Conservation (phyloP, 2,888 invertebrate genomes). For the Pristionchus arcanus region DNA sequence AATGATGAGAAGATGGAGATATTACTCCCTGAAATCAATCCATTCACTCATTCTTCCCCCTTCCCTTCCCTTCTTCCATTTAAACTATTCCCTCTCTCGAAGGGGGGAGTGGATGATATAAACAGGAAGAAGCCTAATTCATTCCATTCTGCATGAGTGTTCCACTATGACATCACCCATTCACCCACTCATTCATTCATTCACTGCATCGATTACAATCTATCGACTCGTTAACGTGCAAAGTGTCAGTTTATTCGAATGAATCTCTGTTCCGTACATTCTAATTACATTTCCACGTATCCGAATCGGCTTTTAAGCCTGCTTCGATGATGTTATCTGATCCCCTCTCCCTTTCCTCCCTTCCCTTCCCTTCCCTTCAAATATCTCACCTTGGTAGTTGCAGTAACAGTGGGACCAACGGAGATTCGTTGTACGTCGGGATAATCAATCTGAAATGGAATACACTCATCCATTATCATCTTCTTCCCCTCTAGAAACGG, state of each 20-base stretch:
- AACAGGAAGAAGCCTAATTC: not conserved
- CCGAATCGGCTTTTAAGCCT: not conserved
- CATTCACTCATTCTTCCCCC: not conserved
- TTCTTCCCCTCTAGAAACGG: not conserved
- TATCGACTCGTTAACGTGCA: not conserved
- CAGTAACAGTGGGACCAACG: constrained; percentile 38
- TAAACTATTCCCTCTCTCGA: constrained; percentile 54
- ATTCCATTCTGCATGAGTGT: not conserved
- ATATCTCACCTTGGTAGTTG: constrained; percentile 21
- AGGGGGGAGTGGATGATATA: constrained; percentile 58
- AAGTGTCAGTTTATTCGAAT: not conserved
- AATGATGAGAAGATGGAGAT: not conserved
- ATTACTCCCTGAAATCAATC: constrained; percentile 21
- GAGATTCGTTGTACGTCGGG: constrained; percentile 60
- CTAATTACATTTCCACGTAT: not conserved
- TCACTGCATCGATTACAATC: not conserved
- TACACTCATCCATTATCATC: not conserved
- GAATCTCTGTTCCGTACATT: not conserved
- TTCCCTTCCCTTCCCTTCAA: not conserved
- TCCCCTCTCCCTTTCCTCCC: not conserved
- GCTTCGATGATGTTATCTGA: not conserved
- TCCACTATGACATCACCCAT: constrained; percentile 15
- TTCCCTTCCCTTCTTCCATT: constrained; percentile 14
- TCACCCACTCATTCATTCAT: not conserved
- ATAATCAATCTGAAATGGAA: constrained; percentile 67